Conservation (phyloP, 2,113 vertebrate species). For the Nettapus auritus region DNA sequence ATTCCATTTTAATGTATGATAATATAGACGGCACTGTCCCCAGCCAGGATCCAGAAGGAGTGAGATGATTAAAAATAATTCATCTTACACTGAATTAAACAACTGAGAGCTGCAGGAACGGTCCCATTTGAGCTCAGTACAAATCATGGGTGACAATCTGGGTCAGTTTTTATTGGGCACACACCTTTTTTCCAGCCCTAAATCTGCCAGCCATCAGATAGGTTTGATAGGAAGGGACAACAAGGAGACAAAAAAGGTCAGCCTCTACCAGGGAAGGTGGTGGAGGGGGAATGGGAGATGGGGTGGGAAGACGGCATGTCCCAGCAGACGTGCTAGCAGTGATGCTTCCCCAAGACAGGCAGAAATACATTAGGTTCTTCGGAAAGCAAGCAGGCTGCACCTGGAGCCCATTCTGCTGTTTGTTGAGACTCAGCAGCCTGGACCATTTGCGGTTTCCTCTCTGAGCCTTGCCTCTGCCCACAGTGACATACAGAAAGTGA, state of each 20-base stretch:
- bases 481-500: constrained; percentile 50
- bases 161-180: constrained; percentile 60
- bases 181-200: constrained; percentile 47
- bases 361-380: background rate
- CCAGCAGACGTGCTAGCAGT: background rate
- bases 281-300: background rate
- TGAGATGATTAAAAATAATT: constrained; percentile 69
- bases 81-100: constrained; percentile 63
- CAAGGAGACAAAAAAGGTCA: constrained; percentile 26
- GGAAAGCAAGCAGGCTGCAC: constrained; percentile 24
- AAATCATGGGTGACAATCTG: constrained; percentile 66
- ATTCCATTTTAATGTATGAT: constrained; percentile 50
- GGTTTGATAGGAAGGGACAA: constrained; percentile 50
- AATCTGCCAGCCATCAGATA: constrained; percentile 32
- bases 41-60: constrained; percentile 45
- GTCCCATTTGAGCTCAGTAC: constrained; percentile 48
- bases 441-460: constrained; percentile 63
- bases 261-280: background rate
- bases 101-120: constrained; percentile 1
- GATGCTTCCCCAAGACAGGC: background rate
- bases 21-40: constrained; percentile 27
- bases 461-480: constrained; percentile 40
- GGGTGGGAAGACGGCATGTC: background rate
- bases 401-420: constrained; percentile 34
- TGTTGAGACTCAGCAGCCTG: background rate